Evolutionary conservation across 1,140 invertebrate species (phyloP), one percentile per base, ranked within the genome.

Genomic region (Catajapyx aquilonaris): DNA sequence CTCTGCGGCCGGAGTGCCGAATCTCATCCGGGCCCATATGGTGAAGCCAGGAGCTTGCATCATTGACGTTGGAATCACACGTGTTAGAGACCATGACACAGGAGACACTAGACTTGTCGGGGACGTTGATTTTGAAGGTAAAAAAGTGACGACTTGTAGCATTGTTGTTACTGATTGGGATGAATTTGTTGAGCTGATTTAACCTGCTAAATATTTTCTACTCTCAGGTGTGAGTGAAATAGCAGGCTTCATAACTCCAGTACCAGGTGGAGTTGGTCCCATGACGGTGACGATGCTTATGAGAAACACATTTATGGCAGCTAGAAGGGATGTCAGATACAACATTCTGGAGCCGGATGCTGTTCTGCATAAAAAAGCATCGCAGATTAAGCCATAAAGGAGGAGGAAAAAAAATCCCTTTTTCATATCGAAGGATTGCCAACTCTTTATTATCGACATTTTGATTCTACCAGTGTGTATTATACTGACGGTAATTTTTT

Each of bases 261-360:
- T 86, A 1, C 83, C 84, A 5, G 84, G 84, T 10, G 84, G 83
- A 10, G 81, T 87, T 17, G 84, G 84, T 0, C 83, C 84, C 1
- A 81, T 87, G 75, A 87, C 83, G 4, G 81, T 87, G 0, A 73
- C 79, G 1, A 86, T 86, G 80, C 55, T 88, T 5, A 81, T 88
- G 74, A 68, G 66, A 38, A 88, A 88, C 49, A 86, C 83, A 0
- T 60, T 85, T 16, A 57, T 66, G 44, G 76, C 79, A 1, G 74
- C 78, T 3, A 60, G 61, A 48, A 56, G 52, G 42, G 20, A 47
- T 34, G 30, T 47, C 39, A 11, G 35, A 20, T 44, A 51, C 36
- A 38, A 44, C 25, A 43, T 43, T 20, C 20, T 34, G 20, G 33
- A 15, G 20, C 33, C 33, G 17, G 33, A 19, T 3, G 33, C 33